Conservation (phyloP, 2,888 invertebrate species). For the Congeria kusceri region DNA sequence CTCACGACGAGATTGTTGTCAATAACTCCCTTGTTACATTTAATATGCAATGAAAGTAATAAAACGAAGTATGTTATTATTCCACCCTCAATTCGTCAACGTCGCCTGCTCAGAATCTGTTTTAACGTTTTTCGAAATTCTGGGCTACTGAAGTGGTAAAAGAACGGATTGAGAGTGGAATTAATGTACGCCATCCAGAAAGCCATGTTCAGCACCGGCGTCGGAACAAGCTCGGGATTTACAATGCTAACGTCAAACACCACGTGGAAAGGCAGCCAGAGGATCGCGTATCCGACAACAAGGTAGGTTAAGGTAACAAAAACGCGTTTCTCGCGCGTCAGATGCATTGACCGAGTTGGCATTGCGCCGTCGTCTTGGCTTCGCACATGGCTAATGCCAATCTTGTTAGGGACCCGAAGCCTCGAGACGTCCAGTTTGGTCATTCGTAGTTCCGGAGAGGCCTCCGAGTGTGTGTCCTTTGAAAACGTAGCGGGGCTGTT, state of each 20-base stretch:
- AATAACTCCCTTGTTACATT: too few species aligned
- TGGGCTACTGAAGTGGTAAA: conserved; percentile 76
- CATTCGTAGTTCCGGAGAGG: background rate
- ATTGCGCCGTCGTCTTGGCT: too few species aligned
- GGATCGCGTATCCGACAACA: conserved; percentile 72
- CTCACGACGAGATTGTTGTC: too few species aligned
- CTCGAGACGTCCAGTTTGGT: conserved; percentile 3
- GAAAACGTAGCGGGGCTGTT: too few species aligned
- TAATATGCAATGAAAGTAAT: too few species aligned
- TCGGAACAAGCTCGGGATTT: conserved; percentile 66
- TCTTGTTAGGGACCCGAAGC: background rate
- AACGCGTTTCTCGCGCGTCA: conserved; percentile 51
- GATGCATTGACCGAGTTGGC: background rate
- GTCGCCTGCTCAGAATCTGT: conserved; percentile 41
- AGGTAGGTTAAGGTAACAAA: conserved; percentile 76
- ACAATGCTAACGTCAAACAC: conserved; percentile 75
- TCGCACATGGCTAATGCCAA: background rate
- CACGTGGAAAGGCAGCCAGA: conserved; percentile 78
- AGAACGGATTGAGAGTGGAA: conserved; percentile 77
- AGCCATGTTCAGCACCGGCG: conserved; percentile 60
- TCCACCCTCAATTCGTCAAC: background rate
- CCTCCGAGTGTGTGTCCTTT: background rate
- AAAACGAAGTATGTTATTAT: too few species aligned
- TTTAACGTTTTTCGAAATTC: conserved; percentile 72
- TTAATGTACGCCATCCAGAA: conserved; percentile 80